Conservation (phyloP, 2,888 invertebrate species). For the Protophormia terraenovae region DNA sequence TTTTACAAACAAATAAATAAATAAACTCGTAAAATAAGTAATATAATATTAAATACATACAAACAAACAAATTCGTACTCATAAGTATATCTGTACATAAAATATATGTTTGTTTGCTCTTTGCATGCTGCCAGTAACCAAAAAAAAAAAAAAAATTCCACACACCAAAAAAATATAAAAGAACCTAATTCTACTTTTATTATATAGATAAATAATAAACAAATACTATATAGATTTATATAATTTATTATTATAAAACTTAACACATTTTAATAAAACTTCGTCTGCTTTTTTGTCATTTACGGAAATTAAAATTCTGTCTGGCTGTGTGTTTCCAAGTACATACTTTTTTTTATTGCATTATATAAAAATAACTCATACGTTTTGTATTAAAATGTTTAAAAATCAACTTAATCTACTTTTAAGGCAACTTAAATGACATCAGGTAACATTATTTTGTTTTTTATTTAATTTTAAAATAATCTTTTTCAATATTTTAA, state of each 20-base stretch:
- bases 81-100: background rate
- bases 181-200: background rate
- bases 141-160: slow-evolving; percentile 28
- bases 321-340: too few species aligned
- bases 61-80: background rate
- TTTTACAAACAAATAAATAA: slow-evolving; percentile 23
- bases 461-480: too few species aligned
- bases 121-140: slow-evolving; percentile 5
- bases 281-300: background rate
- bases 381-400: too few species aligned
- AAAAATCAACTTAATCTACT: background rate
- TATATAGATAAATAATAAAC: background rate
- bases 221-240: background rate
- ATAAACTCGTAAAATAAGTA: slow-evolving; percentile 5
- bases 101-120: background rate
- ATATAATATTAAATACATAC: background rate
- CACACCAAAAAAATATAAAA: background rate
- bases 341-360: too few species aligned
- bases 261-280: background rate
- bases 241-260: background rate
- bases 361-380: too few species aligned
- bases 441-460: background rate
- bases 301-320: too few species aligned
- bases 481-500: too few species aligned
- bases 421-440: background rate